phyloP scores from a whole-genome alignment of 2,888 invertebrate genomes.

The Drosophila mimica region DNA sequence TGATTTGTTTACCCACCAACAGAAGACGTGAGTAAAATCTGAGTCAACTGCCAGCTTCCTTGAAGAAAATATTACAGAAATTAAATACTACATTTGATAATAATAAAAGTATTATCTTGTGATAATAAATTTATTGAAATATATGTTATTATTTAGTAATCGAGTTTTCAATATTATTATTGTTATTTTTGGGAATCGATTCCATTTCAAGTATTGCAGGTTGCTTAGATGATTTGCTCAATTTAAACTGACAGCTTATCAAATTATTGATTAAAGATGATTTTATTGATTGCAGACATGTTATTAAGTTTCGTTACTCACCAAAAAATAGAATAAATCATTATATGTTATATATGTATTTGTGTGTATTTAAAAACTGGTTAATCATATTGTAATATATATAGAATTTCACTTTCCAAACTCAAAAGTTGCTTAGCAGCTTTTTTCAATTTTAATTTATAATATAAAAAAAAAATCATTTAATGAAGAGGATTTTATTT shows the following conservation, averaged over 20 bases:
- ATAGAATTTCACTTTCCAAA: neutral
- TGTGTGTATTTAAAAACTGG: too few relatives aligned
- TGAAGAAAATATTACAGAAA: slow-evolving; percentile 11
- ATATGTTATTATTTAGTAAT: neutral
- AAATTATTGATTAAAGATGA: too few relatives aligned
- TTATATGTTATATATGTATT: too few relatives aligned
- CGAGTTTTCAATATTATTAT: neutral
- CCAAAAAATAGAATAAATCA: too few relatives aligned
- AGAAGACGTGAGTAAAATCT: slow-evolving; percentile 58
- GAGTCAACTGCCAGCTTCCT: slow-evolving; percentile 1
- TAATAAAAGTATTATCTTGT: neutral
- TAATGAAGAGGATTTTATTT: slow-evolving; percentile 17
- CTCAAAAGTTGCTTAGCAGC: neutral
- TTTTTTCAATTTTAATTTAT: neutral
- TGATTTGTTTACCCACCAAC: slow-evolving; percentile 75
- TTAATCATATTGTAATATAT: too few relatives aligned
- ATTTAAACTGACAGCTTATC: too few relatives aligned
- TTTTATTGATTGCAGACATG: too few relatives aligned
- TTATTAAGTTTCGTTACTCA: too few relatives aligned
- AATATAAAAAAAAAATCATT: slow-evolving; percentile 12
- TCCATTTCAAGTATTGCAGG: too few relatives aligned
- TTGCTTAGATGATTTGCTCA: too few relatives aligned
- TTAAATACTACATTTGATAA: slow-evolving; percentile 16
- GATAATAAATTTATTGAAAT: neutral
- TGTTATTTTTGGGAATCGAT: neutral